phyloP scores from a whole-genome alignment of 2,113 vertebrate species.

The Thinocorus orbignyianus region DNA sequence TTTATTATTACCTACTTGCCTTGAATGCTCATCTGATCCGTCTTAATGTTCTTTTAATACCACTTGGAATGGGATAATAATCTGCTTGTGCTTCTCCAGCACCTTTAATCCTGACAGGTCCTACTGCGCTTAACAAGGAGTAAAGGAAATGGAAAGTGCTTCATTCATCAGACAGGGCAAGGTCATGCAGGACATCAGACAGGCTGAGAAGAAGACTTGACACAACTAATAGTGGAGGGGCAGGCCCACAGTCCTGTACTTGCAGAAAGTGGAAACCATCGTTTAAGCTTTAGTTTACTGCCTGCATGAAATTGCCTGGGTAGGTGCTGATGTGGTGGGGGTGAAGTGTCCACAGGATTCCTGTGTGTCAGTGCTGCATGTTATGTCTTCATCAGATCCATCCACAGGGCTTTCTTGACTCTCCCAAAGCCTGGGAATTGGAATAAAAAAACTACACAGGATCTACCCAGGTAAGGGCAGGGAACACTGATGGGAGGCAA shows the following conservation, averaged over 20 bases:
- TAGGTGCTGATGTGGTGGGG: background rate
- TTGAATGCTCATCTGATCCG: background rate
- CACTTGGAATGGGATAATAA: constrained; percentile 21
- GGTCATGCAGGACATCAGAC: background rate
- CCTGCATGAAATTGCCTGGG: background rate
- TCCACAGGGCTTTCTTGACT: background rate
- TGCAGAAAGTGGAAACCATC: background rate
- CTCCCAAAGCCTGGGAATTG: background rate
- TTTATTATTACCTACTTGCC: constrained; percentile 49
- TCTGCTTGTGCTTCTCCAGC: constrained; percentile 18
- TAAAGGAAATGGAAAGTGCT: background rate
- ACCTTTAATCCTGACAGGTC: constrained; percentile 33
- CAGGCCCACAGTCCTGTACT: background rate
- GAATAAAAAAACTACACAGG: background rate
- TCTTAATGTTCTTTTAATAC: constrained; percentile 52
- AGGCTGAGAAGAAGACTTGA: background rate
- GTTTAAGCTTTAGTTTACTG: background rate
- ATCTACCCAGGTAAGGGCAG: background rate
- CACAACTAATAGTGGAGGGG: background rate
- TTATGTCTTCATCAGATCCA: background rate
- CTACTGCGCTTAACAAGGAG: background rate
- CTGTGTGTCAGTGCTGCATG: background rate
- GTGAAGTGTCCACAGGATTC: background rate
- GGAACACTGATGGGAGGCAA: background rate
- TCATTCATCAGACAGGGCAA: background rate